Evolutionary conservation across 2,797 vertebrate species (phyloP), one percentile per base, ranked within the genome.

Genomic region (Aselliscus stoliczkanus): DNA sequence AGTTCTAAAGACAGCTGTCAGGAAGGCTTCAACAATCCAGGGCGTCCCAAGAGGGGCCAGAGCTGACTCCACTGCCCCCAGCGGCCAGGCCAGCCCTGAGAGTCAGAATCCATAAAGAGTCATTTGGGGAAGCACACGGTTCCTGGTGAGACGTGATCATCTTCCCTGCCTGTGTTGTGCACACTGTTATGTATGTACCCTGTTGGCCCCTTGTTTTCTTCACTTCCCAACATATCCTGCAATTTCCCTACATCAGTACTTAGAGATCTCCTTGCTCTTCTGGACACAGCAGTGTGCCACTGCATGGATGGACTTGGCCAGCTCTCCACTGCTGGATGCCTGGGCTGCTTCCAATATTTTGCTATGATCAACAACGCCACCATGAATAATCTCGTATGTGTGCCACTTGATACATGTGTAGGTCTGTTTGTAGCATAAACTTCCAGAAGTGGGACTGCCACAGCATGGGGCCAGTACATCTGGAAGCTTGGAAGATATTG

Each of bases 201-300:
- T 29, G 50, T 25, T 56, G 1, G 42, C 5, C 25, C 25, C 23
- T 7, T 42, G 13, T 7, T 56, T 72, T 67, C 27, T 67, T 37
- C 75, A 76, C 37, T 84, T 73, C 17, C 47, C 56, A 52, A 27
- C 18, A 31, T 2, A 6, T 67, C 25, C 60, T 50, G n/a, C 60
- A 31, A 21, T 39, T 75, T 50, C 65, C 39, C 34, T 34, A 3
- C 8, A 6, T 20, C 58, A 34, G 31, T 52, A 50, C 42, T 94
- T 81, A 29, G 52, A 3, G 70, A 69, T 44, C 11, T 25, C 52
- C 76, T 82, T 12, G 3, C n/a, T 86, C n/a, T 47, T 80, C 54
- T 31, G 39, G 69, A 65, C 0, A 0, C 3, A 50, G 37, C 42
- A 31, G 5, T 1, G 37, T 7, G 60, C 17, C 21, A 9, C 29